Evolutionary conservation across 2,888 invertebrate genomes (phyloP).

Genomic region (Biston stratarius): DNA sequence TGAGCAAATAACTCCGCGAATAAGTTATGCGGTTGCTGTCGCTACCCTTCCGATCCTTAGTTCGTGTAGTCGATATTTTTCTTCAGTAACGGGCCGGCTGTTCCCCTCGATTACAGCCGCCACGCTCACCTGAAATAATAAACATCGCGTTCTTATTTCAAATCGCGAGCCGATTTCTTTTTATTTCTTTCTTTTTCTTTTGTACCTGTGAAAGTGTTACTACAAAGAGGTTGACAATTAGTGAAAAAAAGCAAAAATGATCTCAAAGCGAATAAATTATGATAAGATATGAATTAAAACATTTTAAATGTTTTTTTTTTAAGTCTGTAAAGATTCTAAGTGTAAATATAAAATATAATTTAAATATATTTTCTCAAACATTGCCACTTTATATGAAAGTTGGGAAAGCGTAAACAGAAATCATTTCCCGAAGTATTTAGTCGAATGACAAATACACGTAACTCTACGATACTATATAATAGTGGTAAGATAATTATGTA

Average conservation of each 20-base stretch:
- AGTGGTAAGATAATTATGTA: no score
- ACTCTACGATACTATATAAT: no score
- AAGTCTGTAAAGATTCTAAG: no score
- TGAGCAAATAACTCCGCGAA: conserved; percentile 73
- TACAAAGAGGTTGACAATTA: background rate
- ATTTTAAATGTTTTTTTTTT: no score
- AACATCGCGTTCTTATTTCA: conserved; percentile 29
- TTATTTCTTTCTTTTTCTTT: background rate
- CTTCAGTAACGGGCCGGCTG: conserved; percentile 45
- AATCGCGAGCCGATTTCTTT: conserved; percentile 8
- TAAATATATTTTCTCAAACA: no score
- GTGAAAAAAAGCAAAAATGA: no score
- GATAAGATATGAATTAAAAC: no score
- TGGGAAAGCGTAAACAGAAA: no score
- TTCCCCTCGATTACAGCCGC: conserved; percentile 30
- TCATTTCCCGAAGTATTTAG: no score
- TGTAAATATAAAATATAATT: no score
- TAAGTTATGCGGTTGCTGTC: conserved; percentile 32
- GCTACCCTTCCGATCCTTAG: conserved; percentile 37
- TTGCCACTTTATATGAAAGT: no score
- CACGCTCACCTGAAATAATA: conserved; percentile 34
- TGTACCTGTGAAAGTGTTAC: background rate
- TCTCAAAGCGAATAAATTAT: background rate
- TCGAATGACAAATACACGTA: no score
- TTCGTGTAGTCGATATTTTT: conserved; percentile 48